Evolutionary conservation across 2,888 invertebrate genomes (phyloP), one percentile per base, ranked within the genome.

Genomic region (Peribatodes rhomboidaria): DNA sequence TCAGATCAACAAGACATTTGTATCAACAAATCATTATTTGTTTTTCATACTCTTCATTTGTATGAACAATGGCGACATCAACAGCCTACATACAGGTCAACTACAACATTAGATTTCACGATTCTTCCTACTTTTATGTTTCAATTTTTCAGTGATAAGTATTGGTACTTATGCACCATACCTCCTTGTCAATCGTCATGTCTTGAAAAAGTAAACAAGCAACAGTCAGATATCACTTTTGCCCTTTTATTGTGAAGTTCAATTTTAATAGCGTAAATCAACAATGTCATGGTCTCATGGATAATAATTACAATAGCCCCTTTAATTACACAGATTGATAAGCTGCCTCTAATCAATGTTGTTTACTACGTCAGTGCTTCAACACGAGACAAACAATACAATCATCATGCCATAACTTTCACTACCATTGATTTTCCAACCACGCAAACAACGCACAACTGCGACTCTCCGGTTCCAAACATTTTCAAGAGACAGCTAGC

Each of bases 401-500:
- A 58, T 59, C 52, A 55, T 64, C 54, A 65, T 62, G 42, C 11
- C 39, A 61, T 64, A 59, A 65, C 53, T 70, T 64, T 60, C 55
- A 67, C 55, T 64, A 63, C 57, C 60, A 55, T 54, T 56, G 65
- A 70, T 73, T 76, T 74, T 74, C 69, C 67, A 70, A 67, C 63
- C 64, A 68, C 67, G 61, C 68, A 69, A 69, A 72, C 70, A 67
- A 64, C 68, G 70, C 63, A 76, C 73, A 73, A 70, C 52, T 41
- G 20, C 68, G 61, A 73, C 20, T 44, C 14, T 31, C 31, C 70
- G 73, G n/a, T 35, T 70, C 75, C 79, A 80, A 80, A 85, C 86
- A 84, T 83, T 85, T 65, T 88, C 82, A 81, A 88, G 87, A 87
- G 87, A 83, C 83, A 83, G 78, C 80, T 78, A 87, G 89, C 91